phyloP scores from a whole-genome alignment of 2,797 vertebrate species.

The Crenuchus spilurus region DNA sequence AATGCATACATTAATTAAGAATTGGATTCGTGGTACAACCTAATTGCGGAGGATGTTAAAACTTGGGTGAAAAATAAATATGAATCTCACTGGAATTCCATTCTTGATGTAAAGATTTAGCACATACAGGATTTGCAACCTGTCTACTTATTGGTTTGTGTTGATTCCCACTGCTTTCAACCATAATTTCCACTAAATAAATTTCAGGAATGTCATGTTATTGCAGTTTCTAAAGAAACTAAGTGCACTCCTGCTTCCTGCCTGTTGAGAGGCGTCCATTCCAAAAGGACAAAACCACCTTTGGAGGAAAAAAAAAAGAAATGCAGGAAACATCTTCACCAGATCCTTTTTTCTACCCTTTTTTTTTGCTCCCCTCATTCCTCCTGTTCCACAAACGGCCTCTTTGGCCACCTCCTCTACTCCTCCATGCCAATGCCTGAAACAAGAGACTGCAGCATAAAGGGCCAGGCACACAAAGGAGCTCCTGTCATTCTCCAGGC shows the following conservation, averaged over 20 bases:
- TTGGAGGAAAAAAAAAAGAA: constrained; percentile 32
- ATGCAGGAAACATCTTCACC: constrained; percentile 48
- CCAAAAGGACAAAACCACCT: constrained; percentile 30
- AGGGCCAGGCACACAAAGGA: constrained; percentile 55
- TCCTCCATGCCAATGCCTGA: constrained; percentile 44
- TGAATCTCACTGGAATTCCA: neutral
- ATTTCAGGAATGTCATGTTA: neutral
- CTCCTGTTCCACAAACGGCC: constrained; percentile 36
- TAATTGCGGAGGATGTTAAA: constrained; percentile 37
- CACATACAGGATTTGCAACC: neutral
- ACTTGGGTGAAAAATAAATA: neutral
- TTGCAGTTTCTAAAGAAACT: constrained; percentile 3
- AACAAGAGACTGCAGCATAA: constrained; percentile 56
- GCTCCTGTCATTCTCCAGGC: constrained; percentile 58
- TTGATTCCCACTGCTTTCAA: neutral
- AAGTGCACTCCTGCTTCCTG: constrained; percentile 27
- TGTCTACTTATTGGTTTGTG: neutral
- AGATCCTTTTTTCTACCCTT: constrained; percentile 37
- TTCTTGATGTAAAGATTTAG: neutral
- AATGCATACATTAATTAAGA: constrained; percentile 32
- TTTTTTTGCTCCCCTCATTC: constrained; percentile 38
- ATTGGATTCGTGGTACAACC: constrained; percentile 7
- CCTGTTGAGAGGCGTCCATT: constrained; percentile 2
- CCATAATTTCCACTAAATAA: neutral
- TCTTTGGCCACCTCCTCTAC: constrained; percentile 38